phyloP scores from a whole-genome alignment of 2,888 invertebrate species.

The Latrodectus elegans region DNA sequence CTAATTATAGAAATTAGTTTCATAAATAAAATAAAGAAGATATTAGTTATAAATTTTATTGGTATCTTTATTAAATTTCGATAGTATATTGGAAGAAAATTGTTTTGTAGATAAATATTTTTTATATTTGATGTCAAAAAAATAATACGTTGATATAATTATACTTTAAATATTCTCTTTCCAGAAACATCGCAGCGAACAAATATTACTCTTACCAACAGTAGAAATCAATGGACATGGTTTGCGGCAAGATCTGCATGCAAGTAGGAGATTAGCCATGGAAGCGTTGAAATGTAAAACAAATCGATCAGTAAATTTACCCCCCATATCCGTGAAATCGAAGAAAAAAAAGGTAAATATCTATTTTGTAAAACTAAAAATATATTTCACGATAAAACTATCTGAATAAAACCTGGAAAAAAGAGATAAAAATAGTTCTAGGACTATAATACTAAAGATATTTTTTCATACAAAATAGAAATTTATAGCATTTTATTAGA shows the following conservation, averaged over 20 bases:
- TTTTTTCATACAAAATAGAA: background rate
- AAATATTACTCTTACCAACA: conserved; percentile 34
- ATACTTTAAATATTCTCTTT: background rate
- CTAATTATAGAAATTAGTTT: no score
- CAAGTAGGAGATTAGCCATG: conserved; percentile 30
- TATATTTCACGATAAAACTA: background rate
- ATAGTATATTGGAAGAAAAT: no score
- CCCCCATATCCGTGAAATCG: conserved; percentile 50
- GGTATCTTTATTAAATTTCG: no score
- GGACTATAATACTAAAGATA: background rate
- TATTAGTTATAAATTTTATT: no score
- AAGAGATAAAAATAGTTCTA: no score
- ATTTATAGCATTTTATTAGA: background rate
- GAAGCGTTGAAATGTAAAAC: conserved; percentile 56
- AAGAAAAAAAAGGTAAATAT: conserved; percentile 38
- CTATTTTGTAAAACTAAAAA: background rate
- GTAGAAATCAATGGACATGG: conserved; percentile 52
- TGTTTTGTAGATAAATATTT: no score
- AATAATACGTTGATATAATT: no score
- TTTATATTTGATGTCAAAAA: no score
- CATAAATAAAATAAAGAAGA: no score
- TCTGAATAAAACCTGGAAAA: no score
- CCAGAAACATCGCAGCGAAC: conserved; percentile 48
- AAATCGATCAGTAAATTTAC: conserved; percentile 61
- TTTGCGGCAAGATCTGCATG: conserved; percentile 33